phyloP scores from a whole-genome alignment of 1,140 invertebrate genomes.

The Ceratina calcarata region DNA sequence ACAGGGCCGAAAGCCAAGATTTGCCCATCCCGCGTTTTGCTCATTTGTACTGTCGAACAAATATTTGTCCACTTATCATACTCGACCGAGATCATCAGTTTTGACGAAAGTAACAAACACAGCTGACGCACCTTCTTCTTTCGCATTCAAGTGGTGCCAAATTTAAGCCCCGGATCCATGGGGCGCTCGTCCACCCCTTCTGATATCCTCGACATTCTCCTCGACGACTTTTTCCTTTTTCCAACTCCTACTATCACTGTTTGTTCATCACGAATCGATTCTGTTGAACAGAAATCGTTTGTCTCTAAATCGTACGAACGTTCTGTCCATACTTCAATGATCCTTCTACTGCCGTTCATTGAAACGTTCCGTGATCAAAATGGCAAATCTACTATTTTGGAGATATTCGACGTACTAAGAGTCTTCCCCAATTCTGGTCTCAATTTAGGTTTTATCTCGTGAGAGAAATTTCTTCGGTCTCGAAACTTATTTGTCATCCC shows the following conservation, averaged over 20 bases:
- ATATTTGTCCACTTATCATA: conserved; percentile 12
- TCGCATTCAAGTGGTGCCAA: conserved; percentile 61
- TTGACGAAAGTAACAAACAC: too few relatives aligned
- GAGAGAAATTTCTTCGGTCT: too few relatives aligned
- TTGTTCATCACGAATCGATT: conserved; percentile 25
- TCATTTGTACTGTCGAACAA: conserved; percentile 64
- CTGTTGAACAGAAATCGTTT: conserved; percentile 6
- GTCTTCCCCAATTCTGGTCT: too few relatives aligned
- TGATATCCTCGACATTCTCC: conserved; percentile 53
- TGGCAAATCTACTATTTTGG: too few relatives aligned
- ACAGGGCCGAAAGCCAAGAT: conserved; percentile 66
- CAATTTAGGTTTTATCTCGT: too few relatives aligned
- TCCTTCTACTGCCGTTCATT: too few relatives aligned
- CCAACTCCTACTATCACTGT: conserved; percentile 1
- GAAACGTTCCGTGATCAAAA: too few relatives aligned
- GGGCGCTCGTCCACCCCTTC: conserved; percentile 48
- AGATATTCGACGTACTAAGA: too few relatives aligned
- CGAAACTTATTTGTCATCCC: neutral
- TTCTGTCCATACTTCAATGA: too few relatives aligned
- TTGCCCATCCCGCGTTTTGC: conserved; percentile 67
- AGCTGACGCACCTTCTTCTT: conserved; percentile 25
- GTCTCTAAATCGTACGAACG: neutral
- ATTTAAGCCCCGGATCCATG: conserved; percentile 51
- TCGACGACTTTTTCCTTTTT: neutral
- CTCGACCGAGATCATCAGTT: neutral